Evolutionary conservation across 23 tunicate species (phyloP).

Genomic region (Aplidium turbinatum): DNA sequence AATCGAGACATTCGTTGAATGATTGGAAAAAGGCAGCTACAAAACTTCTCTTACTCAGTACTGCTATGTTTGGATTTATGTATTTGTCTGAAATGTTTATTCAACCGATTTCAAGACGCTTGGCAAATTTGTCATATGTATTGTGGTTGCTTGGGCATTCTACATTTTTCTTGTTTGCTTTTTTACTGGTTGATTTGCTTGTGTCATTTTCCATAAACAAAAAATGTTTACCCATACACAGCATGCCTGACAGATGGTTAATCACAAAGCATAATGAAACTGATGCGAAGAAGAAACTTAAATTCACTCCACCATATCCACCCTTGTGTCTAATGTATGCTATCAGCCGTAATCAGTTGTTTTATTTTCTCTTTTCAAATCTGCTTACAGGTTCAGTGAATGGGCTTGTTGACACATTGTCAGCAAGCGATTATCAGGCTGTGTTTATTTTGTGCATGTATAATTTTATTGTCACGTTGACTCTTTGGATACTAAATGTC

Average conservation of each 20-base stretch:
- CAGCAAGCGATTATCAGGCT: conserved; percentile 15
- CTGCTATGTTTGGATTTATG: conserved; percentile 19
- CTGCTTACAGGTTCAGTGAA: conserved; percentile 59
- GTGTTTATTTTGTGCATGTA: conserved; percentile 36
- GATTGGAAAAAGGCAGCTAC: conserved; percentile 43
- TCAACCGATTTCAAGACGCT: conserved; percentile 72
- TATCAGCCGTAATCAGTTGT: conserved; percentile 58
- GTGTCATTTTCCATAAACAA: conserved; percentile 5
- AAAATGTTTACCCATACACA: conserved; percentile 24
- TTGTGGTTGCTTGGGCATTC: conserved; percentile 53
- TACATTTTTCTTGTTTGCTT: conserved; percentile 19
- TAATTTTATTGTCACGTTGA: conserved; percentile 2
- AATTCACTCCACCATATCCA: conserved; percentile 38
- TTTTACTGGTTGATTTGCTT: conserved; percentile 33
- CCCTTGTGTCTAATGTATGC: conserved; percentile 50
- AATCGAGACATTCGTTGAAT: conserved; percentile 28
- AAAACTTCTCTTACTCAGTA: conserved; percentile 7
- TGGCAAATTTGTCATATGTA: conserved; percentile 72
- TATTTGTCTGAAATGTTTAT: conserved; percentile 8
- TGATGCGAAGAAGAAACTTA: not conserved
- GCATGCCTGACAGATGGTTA: conserved; percentile 65
- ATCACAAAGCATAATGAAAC: conserved; percentile 1
- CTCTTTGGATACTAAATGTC: conserved; percentile 57
- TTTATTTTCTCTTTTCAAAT: conserved; percentile 65
- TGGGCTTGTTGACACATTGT: conserved; percentile 38